Base-by-base conservation (phyloP, 2,888 invertebrate genomes). In the Nezara viridula region DNA sequence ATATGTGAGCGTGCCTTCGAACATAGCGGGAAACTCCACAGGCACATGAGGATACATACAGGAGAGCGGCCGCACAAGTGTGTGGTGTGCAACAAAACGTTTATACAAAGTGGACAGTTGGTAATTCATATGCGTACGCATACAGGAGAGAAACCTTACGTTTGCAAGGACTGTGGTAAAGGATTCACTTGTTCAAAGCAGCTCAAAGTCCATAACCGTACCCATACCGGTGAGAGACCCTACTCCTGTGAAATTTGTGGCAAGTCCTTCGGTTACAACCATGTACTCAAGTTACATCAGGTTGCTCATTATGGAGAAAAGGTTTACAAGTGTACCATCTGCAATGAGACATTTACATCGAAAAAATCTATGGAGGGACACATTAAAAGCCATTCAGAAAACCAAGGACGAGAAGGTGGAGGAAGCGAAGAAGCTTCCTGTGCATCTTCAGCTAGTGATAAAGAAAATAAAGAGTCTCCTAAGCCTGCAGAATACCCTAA, bases 151-250 rank as follows among this genome's bases (percentile, higher is more conserved):
- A 97, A 97, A 92, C 97, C 97, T 0, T 98, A 97, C 92, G 95
- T 96, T 4, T 95, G 95, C 91, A 94, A 95, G 92, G 93, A 97
- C 93, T 98, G 98, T 92, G 96, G 96, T 86, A 98, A 98, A 92
- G 97, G 97, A 10, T 98, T 98, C 93, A 98, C 98, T 7, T 98
- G 98, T 93, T 97, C 97, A 91, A 98, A 98, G 92, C 98, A 98
- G 93, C 94, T 98, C 27, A 98, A 98, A 93, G 98, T 98, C 52
- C 98, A 98, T 93, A 97, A 97, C 49, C 95, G 98, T 66, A 98
- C 98, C 1, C 98, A 98, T 92, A 98, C 98, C 0, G 98, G 98
- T 3, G 98, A 98, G 92, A 96, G 98, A 91, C 98, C 98, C 0
- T 98, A 98, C 92, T 96, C 96, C 87, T 98, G 98, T 93, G 97